These are phyloP conservation scores for Conops quadrifasciatus DNA, from an alignment of 2,888 invertebrate genomes.

Conservation along the genomic window DNA sequence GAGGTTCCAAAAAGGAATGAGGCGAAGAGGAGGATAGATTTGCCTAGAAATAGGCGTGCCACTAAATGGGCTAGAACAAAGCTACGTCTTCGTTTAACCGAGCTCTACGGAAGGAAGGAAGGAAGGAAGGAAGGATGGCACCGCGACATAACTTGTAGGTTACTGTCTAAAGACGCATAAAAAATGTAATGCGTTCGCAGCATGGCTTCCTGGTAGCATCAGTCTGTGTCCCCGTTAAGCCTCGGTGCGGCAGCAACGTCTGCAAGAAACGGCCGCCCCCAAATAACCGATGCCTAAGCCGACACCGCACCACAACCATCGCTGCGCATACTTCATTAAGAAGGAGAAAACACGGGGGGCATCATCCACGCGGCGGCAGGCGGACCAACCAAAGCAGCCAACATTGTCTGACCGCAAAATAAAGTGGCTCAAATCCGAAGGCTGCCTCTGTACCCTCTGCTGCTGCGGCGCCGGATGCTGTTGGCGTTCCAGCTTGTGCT, in stretches of 20 bases:
- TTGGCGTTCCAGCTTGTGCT: not conserved
- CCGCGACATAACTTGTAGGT: conserved; percentile 7
- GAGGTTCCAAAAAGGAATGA: too few relatives aligned
- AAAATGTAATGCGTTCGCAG: conserved; percentile 19
- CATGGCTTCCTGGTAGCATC: not conserved
- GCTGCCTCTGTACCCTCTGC: too few relatives aligned
- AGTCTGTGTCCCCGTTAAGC: too few relatives aligned
- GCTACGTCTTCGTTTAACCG: too few relatives aligned
- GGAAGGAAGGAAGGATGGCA: not conserved
- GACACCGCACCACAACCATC: too few relatives aligned
- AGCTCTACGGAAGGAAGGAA: not conserved
- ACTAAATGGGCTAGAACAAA: conserved; percentile 42
- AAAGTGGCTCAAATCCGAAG: conserved; percentile 3
- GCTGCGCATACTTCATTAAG: too few relatives aligned
- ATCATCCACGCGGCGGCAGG: not conserved
- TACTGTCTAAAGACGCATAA: not conserved
- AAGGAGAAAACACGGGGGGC: not conserved
- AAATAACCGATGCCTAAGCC: too few relatives aligned
- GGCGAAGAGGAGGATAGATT: too few relatives aligned
- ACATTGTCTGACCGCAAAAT: not conserved
- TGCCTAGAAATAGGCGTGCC: conserved; percentile 63
- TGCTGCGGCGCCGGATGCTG: too few relatives aligned
- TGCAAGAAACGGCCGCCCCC: too few relatives aligned
- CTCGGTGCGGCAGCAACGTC: too few relatives aligned
- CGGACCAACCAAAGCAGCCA: not conserved